Evolutionary conservation across 2,797 vertebrate genomes (phyloP).

Genomic region (Corythornis leucogaster): DNA sequence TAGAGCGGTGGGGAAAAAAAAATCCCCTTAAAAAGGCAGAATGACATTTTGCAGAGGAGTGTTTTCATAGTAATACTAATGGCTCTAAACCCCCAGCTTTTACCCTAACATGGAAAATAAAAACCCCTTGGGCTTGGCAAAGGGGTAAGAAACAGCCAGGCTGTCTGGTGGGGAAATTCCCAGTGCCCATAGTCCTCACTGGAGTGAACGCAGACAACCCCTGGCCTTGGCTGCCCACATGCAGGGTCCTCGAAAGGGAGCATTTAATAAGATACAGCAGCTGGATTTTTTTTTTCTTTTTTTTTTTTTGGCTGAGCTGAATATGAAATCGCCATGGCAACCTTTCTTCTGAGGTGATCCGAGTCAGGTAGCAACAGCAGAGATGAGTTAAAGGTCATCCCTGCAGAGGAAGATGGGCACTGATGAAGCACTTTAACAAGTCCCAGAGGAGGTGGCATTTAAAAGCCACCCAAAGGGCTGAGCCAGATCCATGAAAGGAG

Average conservation of each 20-base stretch:
- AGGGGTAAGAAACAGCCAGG: not conserved
- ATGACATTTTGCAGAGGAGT: conserved; percentile 59
- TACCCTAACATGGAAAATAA: not conserved
- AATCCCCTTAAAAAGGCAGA: conserved; percentile 63
- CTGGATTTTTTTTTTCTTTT: conserved; percentile 15
- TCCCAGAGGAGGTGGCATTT: conserved; percentile 67
- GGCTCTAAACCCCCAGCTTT: conserved; percentile 11
- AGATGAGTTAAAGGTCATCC: conserved; percentile 79
- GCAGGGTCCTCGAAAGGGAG: conserved; percentile 60
- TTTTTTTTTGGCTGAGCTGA: conserved; percentile 53
- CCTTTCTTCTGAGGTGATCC: conserved; percentile 77
- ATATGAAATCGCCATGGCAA: conserved; percentile 80
- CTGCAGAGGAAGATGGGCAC: conserved; percentile 67
- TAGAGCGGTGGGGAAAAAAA: conserved; percentile 19
- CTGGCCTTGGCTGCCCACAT: not conserved
- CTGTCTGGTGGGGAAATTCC: not conserved
- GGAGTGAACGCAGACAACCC: not conserved
- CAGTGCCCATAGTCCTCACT: not conserved
- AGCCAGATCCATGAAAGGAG: not conserved
- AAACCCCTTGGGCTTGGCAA: not conserved
- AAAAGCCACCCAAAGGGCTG: conserved; percentile 40
- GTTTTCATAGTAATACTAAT: conserved; percentile 12
- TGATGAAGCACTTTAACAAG: conserved; percentile 78
- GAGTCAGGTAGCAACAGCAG: conserved; percentile 77
- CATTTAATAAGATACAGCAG: conserved; percentile 78